Evolutionary conservation across 1,140 invertebrate species (phyloP), one percentile per base, ranked within the genome.

Genomic region (Ips typographus): DNA sequence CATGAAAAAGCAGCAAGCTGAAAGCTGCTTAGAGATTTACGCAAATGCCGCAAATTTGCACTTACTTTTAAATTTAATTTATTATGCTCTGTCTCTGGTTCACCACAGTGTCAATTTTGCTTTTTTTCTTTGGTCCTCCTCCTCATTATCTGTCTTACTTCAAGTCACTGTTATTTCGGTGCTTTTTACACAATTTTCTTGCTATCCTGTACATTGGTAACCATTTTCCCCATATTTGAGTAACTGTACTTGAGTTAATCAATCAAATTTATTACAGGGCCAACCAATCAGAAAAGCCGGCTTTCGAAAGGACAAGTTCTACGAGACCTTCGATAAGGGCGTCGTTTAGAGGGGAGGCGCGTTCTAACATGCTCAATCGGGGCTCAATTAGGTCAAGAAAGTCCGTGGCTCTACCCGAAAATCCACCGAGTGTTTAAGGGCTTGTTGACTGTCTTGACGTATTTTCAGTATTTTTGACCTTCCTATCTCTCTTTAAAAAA

Each of bases 361-460:
- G 88, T 51, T 90, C 88, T 5, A 89, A 85, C 69, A 85, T 90
- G 75, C 84, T 90, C 67, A 84, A 86, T 56, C 71, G 76, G 57
- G 68, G 72, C 2, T 77, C 77, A 6, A 65, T 78, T 39, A 49
- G 76, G 64, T 77, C 77, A 4, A 61, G 77, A 68, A 72, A 72
- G 61, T 68, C 68, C 2, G 47, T 68, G 5, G 36, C 38, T 56
- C 56, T 68, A 37, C 66, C 72, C 49, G 72, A 71, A 39, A 68
- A 73, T 47, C 60, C 59, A 38, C 40, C 39, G 39, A 52, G 4
- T 71, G 52, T 22, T 22, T 22, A 22, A 22, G 22, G 22, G 22
- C 22, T 22, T 22, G 22, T 22, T 22, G 22, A 22, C 22, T 22
- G 22, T 22, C 22, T 22, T 22, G 22, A 22, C 22, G 22, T 22